Base-by-base conservation (phyloP, 2,797 vertebrate species). In the Pseudocheirus occidentalis region DNA sequence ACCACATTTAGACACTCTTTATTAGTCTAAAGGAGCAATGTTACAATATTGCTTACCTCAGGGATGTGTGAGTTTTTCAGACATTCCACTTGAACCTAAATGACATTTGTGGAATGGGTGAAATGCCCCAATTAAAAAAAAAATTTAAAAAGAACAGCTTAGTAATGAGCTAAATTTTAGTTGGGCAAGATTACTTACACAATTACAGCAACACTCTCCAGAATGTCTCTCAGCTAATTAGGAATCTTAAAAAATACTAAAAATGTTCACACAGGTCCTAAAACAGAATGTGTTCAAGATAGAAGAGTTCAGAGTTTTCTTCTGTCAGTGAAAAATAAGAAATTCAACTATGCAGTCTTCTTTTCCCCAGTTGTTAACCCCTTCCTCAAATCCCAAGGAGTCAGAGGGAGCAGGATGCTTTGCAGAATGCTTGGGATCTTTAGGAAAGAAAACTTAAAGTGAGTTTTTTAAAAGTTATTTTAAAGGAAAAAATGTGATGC, bases 261-360 rank as follows among this genome's bases (percentile, higher is more conserved):
- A 96, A 95, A 95, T 52, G 93, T 96, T 97, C 94, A 90, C 91
- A 93, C 57, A 95, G 55, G 96, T 96, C 53, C 91, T 96, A 62
- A 93, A 91, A 52, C 54, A 50, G 73, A 87, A 92, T 31, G 27
- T 57, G 92, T 87, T 92, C 46, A 91, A 96, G 21, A 59, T 40
- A 29, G 90, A 90, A 46, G 40, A 50, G 27, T 87, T 87, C 7
- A 21, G n/a, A 81, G 73, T 46, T 81, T 81, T 27, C 40, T 81
- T 81, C 12, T 27, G 21, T 50, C 73, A 87, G 9, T 46, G 40
- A 87, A 50, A 50, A 21, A 50, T 87, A 87, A 87, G 73, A 87
- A 87, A 87, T 46, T 87, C 27, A 50, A 28, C 73, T 46, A 11
- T 87, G 73, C 3, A 50, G 9, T 87, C 73, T 50, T 46, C 73